Evolutionary conservation across 2,888 invertebrate genomes (phyloP).

Genomic region (Abrostola tripartita): DNA sequence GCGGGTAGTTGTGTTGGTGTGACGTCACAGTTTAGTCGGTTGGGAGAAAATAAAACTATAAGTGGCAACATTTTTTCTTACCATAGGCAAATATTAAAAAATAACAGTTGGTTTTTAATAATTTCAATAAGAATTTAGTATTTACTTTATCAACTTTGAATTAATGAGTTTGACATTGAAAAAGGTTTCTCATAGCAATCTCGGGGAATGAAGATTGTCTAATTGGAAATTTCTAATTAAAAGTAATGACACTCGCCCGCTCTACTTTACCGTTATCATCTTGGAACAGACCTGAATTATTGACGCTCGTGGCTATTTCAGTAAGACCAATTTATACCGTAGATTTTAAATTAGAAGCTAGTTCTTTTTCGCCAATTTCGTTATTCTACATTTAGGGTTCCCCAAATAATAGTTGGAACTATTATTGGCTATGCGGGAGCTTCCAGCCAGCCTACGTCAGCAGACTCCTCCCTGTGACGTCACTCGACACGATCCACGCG

Average conservation of each 20-base stretch:
- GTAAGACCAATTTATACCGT: background rate
- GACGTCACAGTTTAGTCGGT: slow-evolving; percentile 14
- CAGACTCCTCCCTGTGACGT: slow-evolving; percentile 16
- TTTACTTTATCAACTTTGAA: slow-evolving; percentile 19
- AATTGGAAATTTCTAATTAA: slow-evolving; percentile 46
- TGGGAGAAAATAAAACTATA: background rate
- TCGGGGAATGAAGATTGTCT: slow-evolving; percentile 30
- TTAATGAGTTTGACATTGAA: slow-evolving; percentile 26
- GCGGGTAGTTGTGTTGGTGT: slow-evolving; percentile 25
- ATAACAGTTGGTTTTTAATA: too few species aligned
- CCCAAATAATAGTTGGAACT: background rate
- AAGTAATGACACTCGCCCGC: slow-evolving; percentile 7
- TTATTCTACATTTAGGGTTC: background rate
- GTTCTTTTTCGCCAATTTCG: too few species aligned
- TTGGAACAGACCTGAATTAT: slow-evolving; percentile 10
- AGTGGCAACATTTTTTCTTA: too few species aligned
- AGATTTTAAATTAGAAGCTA: too few species aligned
- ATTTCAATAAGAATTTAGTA: too few species aligned
- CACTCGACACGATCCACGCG: slow-evolving; percentile 21
- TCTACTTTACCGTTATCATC: slow-evolving; percentile 10
- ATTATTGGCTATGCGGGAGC: background rate
- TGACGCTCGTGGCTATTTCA: background rate
- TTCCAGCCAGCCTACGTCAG: too few species aligned
- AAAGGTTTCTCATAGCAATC: slow-evolving; percentile 33
- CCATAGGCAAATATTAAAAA: too few species aligned